A percentile compares a stretch with the other conserved stretches of the same genome.
These are phyloP conservation scores for Drosophila phalerata DNA, from an alignment of 2,888 invertebrate species.

Conservation along the genomic window DNA sequence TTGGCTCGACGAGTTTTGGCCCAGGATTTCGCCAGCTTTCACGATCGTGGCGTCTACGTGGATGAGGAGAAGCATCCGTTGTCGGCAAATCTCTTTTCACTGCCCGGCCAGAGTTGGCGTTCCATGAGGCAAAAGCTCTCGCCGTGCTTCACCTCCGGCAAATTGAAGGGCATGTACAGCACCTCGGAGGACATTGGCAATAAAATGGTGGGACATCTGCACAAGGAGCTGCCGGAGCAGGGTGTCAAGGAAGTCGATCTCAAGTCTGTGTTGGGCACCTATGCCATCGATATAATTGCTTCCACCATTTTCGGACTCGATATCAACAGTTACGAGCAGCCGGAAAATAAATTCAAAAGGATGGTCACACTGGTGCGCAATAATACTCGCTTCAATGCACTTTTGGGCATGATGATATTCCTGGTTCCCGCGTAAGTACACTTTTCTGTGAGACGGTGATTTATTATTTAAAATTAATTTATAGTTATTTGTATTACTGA, in stretches of 20 bases:
- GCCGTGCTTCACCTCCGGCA: conserved; percentile 89
- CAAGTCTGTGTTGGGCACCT: conserved; percentile 77
- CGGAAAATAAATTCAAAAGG: conserved; percentile 80
- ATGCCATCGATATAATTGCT: conserved; percentile 85
- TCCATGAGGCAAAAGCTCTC: conserved; percentile 88
- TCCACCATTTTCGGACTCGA: conserved; percentile 86
- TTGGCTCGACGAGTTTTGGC: conserved; percentile 88
- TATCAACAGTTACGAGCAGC: conserved; percentile 82
- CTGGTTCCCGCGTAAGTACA: conserved; percentile 77
- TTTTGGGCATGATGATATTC: conserved; percentile 66
- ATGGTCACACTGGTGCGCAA: conserved; percentile 56
- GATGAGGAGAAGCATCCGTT: conserved; percentile 88
- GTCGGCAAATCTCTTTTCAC: conserved; percentile 86
- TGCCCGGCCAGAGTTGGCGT: conserved; percentile 87
- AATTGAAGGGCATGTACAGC: conserved; percentile 88
- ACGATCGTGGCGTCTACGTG: conserved; percentile 88
- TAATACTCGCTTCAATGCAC: conserved; percentile 27
- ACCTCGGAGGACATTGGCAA: conserved; percentile 87
- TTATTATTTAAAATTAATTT: too few species aligned
- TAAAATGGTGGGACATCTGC: conserved; percentile 86
- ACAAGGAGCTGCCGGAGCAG: conserved; percentile 77
- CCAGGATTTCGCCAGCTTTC: conserved; percentile 88
- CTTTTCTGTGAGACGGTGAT: too few species aligned
- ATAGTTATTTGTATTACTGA: too few species aligned
- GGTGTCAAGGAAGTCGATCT: conserved; percentile 85